phyloP scores from a whole-genome alignment of 2,797 vertebrate genomes.

The Danio albolineatus region DNA sequence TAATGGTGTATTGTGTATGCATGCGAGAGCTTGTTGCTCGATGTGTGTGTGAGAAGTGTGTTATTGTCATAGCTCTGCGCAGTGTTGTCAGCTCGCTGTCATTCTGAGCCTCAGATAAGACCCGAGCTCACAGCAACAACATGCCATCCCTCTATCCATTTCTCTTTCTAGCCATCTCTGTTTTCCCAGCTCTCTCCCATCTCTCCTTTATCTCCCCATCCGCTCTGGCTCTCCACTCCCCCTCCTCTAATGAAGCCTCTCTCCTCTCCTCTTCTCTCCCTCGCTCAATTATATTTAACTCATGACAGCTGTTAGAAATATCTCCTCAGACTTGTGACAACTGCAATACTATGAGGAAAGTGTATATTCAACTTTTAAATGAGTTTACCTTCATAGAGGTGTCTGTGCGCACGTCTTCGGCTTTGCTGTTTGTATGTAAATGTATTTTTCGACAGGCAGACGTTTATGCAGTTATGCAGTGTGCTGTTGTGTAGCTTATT shows the following conservation, averaged over 20 bases:
- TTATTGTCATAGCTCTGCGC: slow-evolving; percentile 37
- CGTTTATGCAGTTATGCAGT: neutral
- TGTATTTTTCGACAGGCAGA: neutral
- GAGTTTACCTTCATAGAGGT: slow-evolving; percentile 29
- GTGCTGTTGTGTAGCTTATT: neutral
- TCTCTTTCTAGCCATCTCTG: slow-evolving; percentile 23
- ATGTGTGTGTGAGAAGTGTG: neutral
- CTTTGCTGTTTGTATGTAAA: neutral
- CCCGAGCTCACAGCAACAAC: slow-evolving; percentile 47
- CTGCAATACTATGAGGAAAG: slow-evolving; percentile 55
- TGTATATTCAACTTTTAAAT: slow-evolving; percentile 50
- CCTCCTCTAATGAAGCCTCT: slow-evolving; percentile 52
- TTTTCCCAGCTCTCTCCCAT: slow-evolving; percentile 14
- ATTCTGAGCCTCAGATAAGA: slow-evolving; percentile 44
- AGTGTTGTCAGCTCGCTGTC: slow-evolving; percentile 52
- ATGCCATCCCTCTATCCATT: slow-evolving; percentile 24
- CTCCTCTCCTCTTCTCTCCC: slow-evolving; percentile 49
- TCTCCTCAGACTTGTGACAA: slow-evolving; percentile 58
- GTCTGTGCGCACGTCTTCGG: neutral
- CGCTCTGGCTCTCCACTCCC: slow-evolving; percentile 35
- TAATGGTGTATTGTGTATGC: slow-evolving; percentile 17
- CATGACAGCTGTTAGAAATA: slow-evolving; percentile 61
- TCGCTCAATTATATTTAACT: slow-evolving; percentile 60
- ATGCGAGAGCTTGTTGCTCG: slow-evolving; percentile 29
- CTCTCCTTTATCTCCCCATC: slow-evolving; percentile 15